phyloP scores from a whole-genome alignment of 2,888 invertebrate genomes.

The Mamestra brassicae region DNA sequence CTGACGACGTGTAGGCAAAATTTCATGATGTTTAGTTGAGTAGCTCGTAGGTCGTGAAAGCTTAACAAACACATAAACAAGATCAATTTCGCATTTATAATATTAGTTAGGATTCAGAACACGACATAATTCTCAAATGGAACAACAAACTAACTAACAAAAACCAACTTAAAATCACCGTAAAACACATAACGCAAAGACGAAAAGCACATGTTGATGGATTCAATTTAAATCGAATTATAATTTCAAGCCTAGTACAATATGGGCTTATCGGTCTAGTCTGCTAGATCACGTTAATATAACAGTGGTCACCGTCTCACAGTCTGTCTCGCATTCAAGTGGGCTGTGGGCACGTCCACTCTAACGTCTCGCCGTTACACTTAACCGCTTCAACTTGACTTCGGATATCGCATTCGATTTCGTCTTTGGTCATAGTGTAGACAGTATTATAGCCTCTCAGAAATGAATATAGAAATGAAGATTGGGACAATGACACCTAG shows the following conservation, averaged over 20 bases:
- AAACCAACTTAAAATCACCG: too few relatives aligned
- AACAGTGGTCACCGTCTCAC: neutral
- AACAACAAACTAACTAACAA: too few relatives aligned
- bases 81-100: too few relatives aligned
- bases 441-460: neutral
- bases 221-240: too few relatives aligned
- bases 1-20: too few relatives aligned
- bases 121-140: too few relatives aligned
- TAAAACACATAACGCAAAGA: too few relatives aligned
- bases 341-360: constrained; percentile 14
- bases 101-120: too few relatives aligned
- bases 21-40: too few relatives aligned
- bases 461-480: neutral
- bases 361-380: neutral
- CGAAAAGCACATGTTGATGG: too few relatives aligned
- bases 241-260: neutral
- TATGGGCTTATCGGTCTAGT: neutral
- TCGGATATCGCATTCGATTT: constrained; percentile 10
- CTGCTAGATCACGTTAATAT: neutral
- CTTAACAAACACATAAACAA: too few relatives aligned
- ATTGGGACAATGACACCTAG: neutral
- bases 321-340: neutral
- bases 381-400: constrained; percentile 15
- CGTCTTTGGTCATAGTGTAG: neutral
- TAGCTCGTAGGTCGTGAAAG: too few relatives aligned